Evolutionary conservation across 2,113 vertebrate genomes (phyloP).

Genomic region (Bubo bubo): DNA sequence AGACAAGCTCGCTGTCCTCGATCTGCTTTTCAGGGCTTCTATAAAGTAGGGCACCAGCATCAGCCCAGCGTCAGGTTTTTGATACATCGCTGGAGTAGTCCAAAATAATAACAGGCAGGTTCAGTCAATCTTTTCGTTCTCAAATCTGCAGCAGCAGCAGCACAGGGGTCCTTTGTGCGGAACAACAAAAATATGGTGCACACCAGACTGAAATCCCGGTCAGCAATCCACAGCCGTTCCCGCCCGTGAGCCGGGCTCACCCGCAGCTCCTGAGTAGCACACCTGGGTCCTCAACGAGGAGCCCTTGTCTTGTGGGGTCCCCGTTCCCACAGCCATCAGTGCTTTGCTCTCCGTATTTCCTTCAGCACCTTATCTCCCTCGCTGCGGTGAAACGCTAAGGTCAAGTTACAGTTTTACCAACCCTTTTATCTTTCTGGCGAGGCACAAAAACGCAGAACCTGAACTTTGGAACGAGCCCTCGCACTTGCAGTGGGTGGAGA

Average conservation of each 20-base stretch:
- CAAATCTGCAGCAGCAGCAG: neutral
- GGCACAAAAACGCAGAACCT: neutral
- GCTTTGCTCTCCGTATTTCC: neutral
- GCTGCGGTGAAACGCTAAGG: neutral
- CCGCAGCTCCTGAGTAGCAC: accelerated
- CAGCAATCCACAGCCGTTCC: neutral
- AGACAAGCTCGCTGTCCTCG: constrained; percentile 58
- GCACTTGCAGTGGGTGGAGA: neutral
- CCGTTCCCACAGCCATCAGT: neutral
- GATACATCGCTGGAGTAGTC: constrained; percentile 63
- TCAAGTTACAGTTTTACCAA: constrained; percentile 65
- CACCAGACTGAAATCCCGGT: neutral
- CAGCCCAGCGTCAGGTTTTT: constrained; percentile 46
- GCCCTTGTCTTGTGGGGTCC: neutral
- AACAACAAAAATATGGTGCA: neutral
- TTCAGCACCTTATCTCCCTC: constrained; percentile 7
- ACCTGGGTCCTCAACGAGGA: accelerated
- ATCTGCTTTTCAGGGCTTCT: constrained; percentile 64
- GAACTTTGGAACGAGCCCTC: constrained; percentile 47
- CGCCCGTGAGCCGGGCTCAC: accelerated
- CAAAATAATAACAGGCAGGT: constrained; percentile 44
- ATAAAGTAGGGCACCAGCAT: constrained; percentile 63
- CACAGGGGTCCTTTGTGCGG: neutral
- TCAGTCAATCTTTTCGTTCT: neutral
- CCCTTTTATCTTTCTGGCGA: constrained; percentile 14